phyloP scores from a whole-genome alignment of 2,113 vertebrate genomes.

The Malurus alboscapulatus region DNA sequence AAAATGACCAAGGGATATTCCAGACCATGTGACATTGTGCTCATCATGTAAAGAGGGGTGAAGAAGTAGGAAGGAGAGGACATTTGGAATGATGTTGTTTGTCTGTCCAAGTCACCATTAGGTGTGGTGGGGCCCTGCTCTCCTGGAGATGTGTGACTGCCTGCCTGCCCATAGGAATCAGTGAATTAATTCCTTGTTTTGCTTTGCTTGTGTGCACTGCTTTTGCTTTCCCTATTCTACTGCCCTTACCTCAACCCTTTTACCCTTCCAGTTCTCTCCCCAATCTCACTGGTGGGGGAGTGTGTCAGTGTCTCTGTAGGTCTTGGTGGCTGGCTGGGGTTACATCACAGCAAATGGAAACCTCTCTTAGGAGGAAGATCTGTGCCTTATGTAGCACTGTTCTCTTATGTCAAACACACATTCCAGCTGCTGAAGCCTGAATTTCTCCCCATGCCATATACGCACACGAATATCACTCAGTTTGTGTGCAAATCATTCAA shows the following conservation, averaged over 20 bases:
- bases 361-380: neutral
- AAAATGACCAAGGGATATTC: neutral
- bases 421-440: neutral
- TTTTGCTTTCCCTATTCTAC: neutral
- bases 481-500: neutral
- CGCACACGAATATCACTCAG: neutral
- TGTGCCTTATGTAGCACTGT: neutral
- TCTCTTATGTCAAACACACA: neutral
- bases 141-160: neutral
- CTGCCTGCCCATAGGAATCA: neutral
- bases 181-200: neutral
- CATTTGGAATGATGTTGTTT: neutral
- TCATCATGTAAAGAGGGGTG: too few species aligned
- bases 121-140: accelerated
- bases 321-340: neutral
- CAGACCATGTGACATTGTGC: neutral
- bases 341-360: neutral
- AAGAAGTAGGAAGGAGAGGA: neutral
- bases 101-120: accelerated
- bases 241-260: neutral
- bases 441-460: neutral
- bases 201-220: neutral
- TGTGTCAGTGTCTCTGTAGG: neutral
- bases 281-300: neutral
- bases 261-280: neutral